phyloP scores from a whole-genome alignment of 2,797 vertebrate species.

The Acanthopagrus latus region DNA sequence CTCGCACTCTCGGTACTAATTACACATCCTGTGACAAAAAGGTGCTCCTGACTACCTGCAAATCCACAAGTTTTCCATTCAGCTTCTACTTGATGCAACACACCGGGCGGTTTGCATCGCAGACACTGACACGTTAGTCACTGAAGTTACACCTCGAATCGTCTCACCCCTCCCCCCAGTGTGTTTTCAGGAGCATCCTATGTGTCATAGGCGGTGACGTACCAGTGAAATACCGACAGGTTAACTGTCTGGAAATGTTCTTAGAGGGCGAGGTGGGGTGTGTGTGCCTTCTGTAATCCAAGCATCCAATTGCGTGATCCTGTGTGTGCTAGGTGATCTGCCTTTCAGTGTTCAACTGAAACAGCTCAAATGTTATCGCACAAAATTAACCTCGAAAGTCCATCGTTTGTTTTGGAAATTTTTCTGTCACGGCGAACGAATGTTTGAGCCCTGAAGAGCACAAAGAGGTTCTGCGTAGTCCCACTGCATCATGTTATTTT shows the following conservation, averaged over 20 bases:
- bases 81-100: slow-evolving; percentile 27
- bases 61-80: slow-evolving; percentile 37
- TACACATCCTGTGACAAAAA: slow-evolving; percentile 14
- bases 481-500: slow-evolving; percentile 8
- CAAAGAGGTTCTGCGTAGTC: neutral
- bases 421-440: neutral
- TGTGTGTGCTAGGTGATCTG: neutral
- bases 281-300: slow-evolving; percentile 25
- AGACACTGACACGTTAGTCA: slow-evolving; percentile 52
- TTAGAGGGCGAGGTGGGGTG: slow-evolving; percentile 42
- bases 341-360: neutral
- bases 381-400: neutral
- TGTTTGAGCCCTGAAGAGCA: neutral
- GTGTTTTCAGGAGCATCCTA: slow-evolving; percentile 32
- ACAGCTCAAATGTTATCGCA: neutral
- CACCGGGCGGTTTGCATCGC: slow-evolving; percentile 9
- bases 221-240: slow-evolving; percentile 35
- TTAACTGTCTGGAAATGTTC: slow-evolving; percentile 54
- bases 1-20: slow-evolving; percentile 25
- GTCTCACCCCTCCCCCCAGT: neutral
- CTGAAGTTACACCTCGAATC: slow-evolving; percentile 33
- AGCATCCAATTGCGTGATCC: slow-evolving; percentile 15
- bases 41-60: slow-evolving; percentile 20
- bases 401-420: neutral
- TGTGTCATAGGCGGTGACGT: slow-evolving; percentile 62